A percentile compares a stretch with the other conserved stretches of the same genome.
Conservation (phyloP, 2,113 vertebrate species). For the Platycercus adscitus region DNA sequence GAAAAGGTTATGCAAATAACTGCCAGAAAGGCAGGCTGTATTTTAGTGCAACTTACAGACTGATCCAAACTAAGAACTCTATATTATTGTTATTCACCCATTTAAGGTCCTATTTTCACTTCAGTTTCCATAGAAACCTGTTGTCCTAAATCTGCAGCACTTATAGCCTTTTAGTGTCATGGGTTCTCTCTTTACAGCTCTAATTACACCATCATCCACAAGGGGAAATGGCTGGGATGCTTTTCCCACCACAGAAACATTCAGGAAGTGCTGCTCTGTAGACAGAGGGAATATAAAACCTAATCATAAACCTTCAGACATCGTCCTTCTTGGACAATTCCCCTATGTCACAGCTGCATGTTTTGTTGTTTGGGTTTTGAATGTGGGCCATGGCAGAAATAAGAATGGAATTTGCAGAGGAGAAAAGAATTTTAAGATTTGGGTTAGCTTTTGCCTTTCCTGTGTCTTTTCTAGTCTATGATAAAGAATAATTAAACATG, state of each 20-base stretch:
- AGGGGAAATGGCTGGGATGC: constrained; percentile 70
- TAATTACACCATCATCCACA: constrained; percentile 69
- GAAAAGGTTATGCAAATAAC: constrained; percentile 39
- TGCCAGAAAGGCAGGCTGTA: constrained; percentile 23
- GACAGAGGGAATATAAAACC: constrained; percentile 62
- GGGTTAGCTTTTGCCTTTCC: not conserved
- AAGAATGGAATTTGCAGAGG: not conserved
- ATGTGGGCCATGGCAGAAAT: constrained; percentile 19
- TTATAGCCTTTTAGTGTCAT: constrained; percentile 71
- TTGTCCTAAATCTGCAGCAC: constrained; percentile 70
- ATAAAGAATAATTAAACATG: constrained; percentile 3
- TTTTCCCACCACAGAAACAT: constrained; percentile 71
- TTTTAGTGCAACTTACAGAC: constrained; percentile 27
- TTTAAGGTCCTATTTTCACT: constrained; percentile 64
- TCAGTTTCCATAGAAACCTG: constrained; percentile 71
- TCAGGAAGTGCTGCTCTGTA: constrained; percentile 60
- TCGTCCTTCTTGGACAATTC: constrained; percentile 45
- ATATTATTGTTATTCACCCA: constrained; percentile 47
- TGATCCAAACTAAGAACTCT: constrained; percentile 49
- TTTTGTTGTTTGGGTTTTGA: constrained; percentile 58
- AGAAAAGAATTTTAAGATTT: not conserved
- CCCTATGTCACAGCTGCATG: constrained; percentile 37
- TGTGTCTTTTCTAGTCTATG: not conserved
- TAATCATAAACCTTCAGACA: constrained; percentile 65
- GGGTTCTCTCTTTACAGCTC: constrained; percentile 68